Conservation (phyloP, 2,888 invertebrate species). For the Conus canariensis region DNA sequence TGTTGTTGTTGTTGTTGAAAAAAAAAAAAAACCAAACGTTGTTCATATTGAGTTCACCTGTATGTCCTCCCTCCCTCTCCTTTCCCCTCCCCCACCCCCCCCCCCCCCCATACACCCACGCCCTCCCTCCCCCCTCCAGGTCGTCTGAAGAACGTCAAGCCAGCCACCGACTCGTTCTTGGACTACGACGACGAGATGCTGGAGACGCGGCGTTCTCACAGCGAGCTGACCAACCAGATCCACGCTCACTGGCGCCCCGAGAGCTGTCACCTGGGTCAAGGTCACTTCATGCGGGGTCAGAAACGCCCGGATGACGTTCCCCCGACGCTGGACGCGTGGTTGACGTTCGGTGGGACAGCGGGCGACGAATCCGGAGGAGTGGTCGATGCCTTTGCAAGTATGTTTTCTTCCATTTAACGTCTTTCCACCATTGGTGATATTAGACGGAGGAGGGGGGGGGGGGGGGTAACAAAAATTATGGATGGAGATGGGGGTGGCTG, state of each 20-base stretch:
- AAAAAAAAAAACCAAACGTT: too few species aligned
- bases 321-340: conserved; percentile 65
- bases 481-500: too few species aligned
- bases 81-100: too few species aligned
- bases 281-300: conserved; percentile 69
- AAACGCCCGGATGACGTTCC: conserved; percentile 60
- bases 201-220: conserved; percentile 57
- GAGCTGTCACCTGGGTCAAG: conserved; percentile 64
- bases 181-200: conserved; percentile 58
- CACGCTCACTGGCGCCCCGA: conserved; percentile 68
- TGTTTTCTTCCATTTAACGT: conserved; percentile 33
- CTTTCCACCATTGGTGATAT: too few species aligned
- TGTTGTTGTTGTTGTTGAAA: too few species aligned
- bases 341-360: conserved; percentile 69
- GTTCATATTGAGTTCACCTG: too few species aligned
- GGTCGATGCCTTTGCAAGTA: conserved; percentile 73
- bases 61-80: too few species aligned
- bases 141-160: conserved; percentile 42
- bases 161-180: conserved; percentile 56
- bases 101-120: too few species aligned
- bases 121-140: conserved; percentile 32
- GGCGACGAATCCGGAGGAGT: conserved; percentile 59
- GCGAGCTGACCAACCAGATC: conserved; percentile 64
- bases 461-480: too few species aligned
- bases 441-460: too few species aligned